These are phyloP conservation scores for Gryllus bimaculatus DNA, from an alignment of 1,140 invertebrate genomes.

Conservation along the genomic window DNA sequence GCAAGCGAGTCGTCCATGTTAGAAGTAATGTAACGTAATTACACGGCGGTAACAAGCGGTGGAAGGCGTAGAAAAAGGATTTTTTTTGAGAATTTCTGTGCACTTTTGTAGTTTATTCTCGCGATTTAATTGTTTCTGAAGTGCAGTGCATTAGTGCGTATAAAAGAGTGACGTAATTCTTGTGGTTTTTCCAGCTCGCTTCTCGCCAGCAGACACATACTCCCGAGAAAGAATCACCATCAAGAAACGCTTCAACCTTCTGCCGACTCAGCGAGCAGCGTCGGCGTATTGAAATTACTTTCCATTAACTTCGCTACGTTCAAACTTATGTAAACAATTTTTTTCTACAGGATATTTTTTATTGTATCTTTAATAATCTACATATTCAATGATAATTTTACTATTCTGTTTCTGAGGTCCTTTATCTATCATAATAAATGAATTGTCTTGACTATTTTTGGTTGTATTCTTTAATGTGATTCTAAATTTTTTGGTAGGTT, in stretches of 20 bases:
- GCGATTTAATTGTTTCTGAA: background rate
- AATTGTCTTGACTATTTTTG: no score
- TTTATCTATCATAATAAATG: no score
- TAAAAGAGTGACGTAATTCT: background rate
- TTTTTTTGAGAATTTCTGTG: background rate
- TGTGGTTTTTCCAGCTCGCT: constrained; percentile 60
- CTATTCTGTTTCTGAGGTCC: no score
- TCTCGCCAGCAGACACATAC: constrained; percentile 92
- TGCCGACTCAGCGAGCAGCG: constrained; percentile 77
- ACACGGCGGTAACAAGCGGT: background rate
- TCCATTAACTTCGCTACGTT: no score
- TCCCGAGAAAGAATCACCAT: constrained; percentile 81
- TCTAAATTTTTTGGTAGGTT: no score
- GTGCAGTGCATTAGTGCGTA: background rate
- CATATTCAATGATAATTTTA: no score
- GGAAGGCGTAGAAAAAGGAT: background rate
- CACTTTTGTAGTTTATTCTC: background rate
- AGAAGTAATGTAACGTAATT: background rate
- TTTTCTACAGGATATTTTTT: no score
- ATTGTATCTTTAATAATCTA: no score
- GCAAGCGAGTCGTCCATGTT: background rate
- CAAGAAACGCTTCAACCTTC: constrained; percentile 80
- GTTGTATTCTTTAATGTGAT: no score
- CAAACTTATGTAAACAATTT: no score
- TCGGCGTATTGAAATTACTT: constrained; percentile 45